These are phyloP conservation scores for Blastobasis lacticolella DNA, from an alignment of 2,888 invertebrate genomes.

Conservation along the genomic window DNA sequence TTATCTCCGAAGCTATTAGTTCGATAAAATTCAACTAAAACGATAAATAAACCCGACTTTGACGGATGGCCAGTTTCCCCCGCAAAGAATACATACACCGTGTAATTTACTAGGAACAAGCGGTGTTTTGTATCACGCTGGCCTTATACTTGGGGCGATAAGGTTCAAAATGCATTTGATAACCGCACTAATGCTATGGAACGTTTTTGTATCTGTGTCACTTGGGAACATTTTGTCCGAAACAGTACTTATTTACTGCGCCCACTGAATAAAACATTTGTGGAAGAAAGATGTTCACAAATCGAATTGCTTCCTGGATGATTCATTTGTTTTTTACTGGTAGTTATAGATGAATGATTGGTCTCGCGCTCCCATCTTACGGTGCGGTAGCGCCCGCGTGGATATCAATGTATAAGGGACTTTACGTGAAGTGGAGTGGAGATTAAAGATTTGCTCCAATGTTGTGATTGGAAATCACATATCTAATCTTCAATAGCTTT, in stretches of 20 bases:
- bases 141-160: constrained; percentile 2
- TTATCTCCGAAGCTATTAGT: constrained; percentile 69
- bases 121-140: not conserved
- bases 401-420: too few relatives aligned
- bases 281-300: constrained; percentile 41
- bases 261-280: constrained; percentile 61
- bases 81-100: constrained; percentile 45
- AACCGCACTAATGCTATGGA: constrained; percentile 12
- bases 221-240: constrained; percentile 70
- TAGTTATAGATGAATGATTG: constrained; percentile 22
- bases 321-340: constrained; percentile 38
- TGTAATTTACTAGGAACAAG: constrained; percentile 15
- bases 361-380: too few relatives aligned
- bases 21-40: constrained; percentile 73
- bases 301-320: constrained; percentile 44
- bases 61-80: constrained; percentile 67
- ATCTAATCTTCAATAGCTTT: too few relatives aligned
- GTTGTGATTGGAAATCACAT: too few relatives aligned
- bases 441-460: too few relatives aligned
- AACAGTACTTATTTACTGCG: constrained; percentile 66
- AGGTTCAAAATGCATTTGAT: not conserved
- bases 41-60: constrained; percentile 72
- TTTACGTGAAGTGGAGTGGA: too few relatives aligned
- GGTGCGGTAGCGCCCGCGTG: too few relatives aligned
- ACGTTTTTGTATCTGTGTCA: constrained; percentile 61